These are phyloP conservation scores for Copidosoma aretas DNA, from an alignment of 2,888 invertebrate genomes.

Conservation along the genomic window DNA sequence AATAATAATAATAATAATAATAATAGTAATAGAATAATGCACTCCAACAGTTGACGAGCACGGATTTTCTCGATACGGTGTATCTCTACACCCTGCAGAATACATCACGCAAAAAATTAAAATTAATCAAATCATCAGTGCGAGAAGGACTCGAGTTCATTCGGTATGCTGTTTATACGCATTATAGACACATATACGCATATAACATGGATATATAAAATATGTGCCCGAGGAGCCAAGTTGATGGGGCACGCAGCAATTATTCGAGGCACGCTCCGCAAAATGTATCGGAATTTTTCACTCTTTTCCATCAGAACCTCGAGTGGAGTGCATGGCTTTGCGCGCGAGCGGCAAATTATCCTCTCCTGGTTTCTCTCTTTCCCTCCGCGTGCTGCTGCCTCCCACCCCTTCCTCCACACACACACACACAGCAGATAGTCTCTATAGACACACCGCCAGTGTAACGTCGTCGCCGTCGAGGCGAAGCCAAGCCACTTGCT, in stretches of 20 bases:
- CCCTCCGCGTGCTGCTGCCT: not conserved
- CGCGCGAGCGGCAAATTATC: conserved; percentile 7
- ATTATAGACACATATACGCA: not conserved
- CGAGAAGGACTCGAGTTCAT: too few species aligned
- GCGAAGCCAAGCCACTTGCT: conserved; percentile 51
- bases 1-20: too few species aligned
- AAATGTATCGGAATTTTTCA: conserved; percentile 17
- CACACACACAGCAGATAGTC: not conserved
- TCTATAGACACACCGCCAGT: not conserved
- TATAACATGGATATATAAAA: not conserved
- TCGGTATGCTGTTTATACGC: not conserved
- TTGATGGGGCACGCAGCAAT: too few species aligned
- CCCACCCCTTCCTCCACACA: not conserved
- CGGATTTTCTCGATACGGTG: too few species aligned
- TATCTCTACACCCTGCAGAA: too few species aligned
- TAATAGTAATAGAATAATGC: too few species aligned
- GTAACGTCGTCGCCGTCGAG: too few species aligned
- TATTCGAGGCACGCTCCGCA: not conserved
- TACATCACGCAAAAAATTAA: too few species aligned
- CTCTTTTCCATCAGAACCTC: not conserved
- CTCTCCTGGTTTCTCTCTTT: not conserved
- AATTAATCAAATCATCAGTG: too few species aligned
- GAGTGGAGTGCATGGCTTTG: not conserved
- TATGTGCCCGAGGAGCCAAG: too few species aligned
- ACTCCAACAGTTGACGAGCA: too few species aligned